Base-by-base conservation (phyloP, 2,797 vertebrate genomes). In the Ara ararauna region DNA sequence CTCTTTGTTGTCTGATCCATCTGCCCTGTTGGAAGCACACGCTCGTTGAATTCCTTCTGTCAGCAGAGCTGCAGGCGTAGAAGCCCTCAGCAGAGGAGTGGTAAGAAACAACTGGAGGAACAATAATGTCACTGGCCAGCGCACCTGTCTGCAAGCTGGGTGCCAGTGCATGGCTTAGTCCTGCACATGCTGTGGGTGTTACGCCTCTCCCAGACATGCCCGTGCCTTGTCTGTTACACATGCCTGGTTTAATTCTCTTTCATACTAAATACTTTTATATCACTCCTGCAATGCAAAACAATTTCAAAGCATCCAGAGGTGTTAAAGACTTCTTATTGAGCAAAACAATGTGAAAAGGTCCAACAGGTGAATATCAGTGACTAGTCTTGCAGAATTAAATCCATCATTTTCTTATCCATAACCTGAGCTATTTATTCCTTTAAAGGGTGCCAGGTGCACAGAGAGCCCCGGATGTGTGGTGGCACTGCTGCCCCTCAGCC, bases 1-100 rank as follows among this genome's bases (percentile, higher is more conserved):
- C 14, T 82, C 65, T 64, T 91, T 30, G 7, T 81, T 91, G 83
- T 86, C 90, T 90, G 86, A 97, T 97, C 90, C 86, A n/a, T 96
- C 84, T 82, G 74, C 67, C 74, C 95, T 83, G 75, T 71, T 86
- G 91, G 79, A 88, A 86, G 82, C 85, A 58, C 62, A 16, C 4
- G 5, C 85, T 94, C 44, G 4, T 47, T 66, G 80, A 90, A 76
- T 94, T 95, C 74, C 54, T 90, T 89, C 72, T 95, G 92, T 93
- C 95, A 95, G 45, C 88, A 90, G 94, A 86, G 74, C 92, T 93
- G 86, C 7, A 26, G 80, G 93, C 80, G 90, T 90, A 81, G 90
- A 90, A 96, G 30, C 66, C 78, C 82, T 92, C 36, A 0, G 67
- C 73, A 85, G 54, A 88, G 76, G 90, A 91, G 64, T 22, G 71